Percentiles rank a stretch among this genome's conserved stretches.
Conservation (phyloP, 2,888 invertebrate genomes). For the Antheraea assamensis region DNA sequence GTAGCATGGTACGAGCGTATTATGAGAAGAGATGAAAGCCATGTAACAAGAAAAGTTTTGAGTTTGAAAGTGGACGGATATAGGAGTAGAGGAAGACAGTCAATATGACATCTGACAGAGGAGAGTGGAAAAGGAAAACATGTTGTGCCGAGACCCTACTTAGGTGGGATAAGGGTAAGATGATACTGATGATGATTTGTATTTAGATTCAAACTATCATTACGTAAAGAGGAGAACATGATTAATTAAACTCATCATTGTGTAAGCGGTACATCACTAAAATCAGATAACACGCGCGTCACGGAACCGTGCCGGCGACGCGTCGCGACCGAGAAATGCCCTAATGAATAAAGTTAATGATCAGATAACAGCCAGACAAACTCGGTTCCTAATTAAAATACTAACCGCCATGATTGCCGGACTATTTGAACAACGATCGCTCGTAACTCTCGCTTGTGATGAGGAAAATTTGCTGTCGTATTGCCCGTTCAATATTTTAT, state of each 20-base stretch:
- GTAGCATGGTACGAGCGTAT: too few species aligned
- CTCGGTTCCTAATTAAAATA: slow-evolving; percentile 53
- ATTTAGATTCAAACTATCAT: background rate
- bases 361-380: slow-evolving; percentile 46
- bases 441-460: background rate
- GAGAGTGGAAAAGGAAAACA: too few species aligned
- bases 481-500: background rate
- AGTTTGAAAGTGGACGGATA: too few species aligned
- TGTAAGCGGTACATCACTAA: slow-evolving; percentile 1
- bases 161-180: too few species aligned
- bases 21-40: too few species aligned
- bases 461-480: background rate
- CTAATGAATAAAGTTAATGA: slow-evolving; percentile 65
- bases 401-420: slow-evolving; percentile 24
- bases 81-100: too few species aligned
- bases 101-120: too few species aligned
- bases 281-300: background rate
- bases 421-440: slow-evolving; percentile 15
- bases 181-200: too few species aligned
- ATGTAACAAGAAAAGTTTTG: too few species aligned
- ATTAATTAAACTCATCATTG: background rate
- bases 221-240: background rate
- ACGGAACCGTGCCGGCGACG: slow-evolving; percentile 12
- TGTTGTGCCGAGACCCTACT: too few species aligned
- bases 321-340: slow-evolving; percentile 24